A percentile compares a stretch with the other conserved stretches of the same genome.
Evolutionary conservation across 2,113 vertebrate genomes (phyloP).

Genomic region (Phainopepla nitens): DNA sequence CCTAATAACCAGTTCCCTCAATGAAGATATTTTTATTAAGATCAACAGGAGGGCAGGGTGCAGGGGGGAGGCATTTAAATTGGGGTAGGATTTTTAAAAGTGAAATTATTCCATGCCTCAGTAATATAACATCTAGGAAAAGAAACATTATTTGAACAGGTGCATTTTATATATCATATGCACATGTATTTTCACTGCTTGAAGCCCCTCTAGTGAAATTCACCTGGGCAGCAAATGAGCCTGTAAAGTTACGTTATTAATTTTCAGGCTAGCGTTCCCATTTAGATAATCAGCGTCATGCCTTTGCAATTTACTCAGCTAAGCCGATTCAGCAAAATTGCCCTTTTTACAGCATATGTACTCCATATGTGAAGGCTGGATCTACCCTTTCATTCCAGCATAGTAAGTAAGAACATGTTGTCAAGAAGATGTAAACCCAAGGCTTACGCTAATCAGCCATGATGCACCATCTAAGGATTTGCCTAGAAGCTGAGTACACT

Average conservation of each 20-base stretch:
- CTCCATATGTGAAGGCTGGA: conserved; percentile 49
- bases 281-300: conserved; percentile 48
- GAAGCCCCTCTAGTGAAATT: conserved; percentile 45
- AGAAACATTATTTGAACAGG: conserved; percentile 54
- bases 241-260: conserved; percentile 58
- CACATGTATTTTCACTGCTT: conserved; percentile 58
- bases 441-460: not conserved
- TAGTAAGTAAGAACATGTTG: conserved; percentile 24
- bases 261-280: conserved; percentile 21
- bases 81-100: conserved; percentile 16
- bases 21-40: conserved; percentile 38
- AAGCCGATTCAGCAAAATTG: conserved; percentile 45
- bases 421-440: not conserved
- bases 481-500: not conserved
- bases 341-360: conserved; percentile 39
- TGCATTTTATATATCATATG: conserved; percentile 48
- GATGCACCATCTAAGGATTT: not conserved
- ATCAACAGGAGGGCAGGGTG: not conserved
- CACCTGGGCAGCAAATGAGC: conserved; percentile 64
- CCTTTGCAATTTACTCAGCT: conserved; percentile 36
- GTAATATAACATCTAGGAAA: conserved; percentile 42
- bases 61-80: not conserved
- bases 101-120: conserved; percentile 19
- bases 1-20: not conserved
- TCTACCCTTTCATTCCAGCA: not conserved